Base-by-base conservation (phyloP, 2,797 vertebrate genomes). In the Perodicticus potto region DNA sequence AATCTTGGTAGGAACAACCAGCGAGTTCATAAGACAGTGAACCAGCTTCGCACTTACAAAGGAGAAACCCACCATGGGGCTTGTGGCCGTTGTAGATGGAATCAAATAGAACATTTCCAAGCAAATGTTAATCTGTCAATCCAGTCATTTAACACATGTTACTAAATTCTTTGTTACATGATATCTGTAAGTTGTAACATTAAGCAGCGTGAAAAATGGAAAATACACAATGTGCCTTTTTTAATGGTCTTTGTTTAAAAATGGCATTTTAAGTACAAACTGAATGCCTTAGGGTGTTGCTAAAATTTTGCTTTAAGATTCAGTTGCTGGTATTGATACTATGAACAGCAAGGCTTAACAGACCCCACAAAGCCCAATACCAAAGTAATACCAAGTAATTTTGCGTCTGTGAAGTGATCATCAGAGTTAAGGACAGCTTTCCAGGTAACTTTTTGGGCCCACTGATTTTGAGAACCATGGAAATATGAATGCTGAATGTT, bases 381-480 rank as follows among this genome's bases (percentile, higher is more conserved):
- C 45, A 40, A 40, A 40, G 40, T 40, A 40, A 40, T 40, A 40
- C 40, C 40, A 10, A 61, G 23, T 81, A 67, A 78, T 34, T 45
- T 45, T 59, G 45, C 22, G 25, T 80, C n/a, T 49, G 23, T 74
- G 80, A 89, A 93, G n/a, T 77, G 77, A n/a, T 90, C 61, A 40
- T 9, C 45, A 87, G 32, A 76, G 20, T 81, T 70, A 63, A 77
- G 16, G 67, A 73, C 7, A 76, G 49, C 13, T 87, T 67, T 0
- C 10, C 23, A 53, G 45, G 45, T 93, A 20, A 57, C 20, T 90
- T 90, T 92, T 87, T 57, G 90, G 43, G 53, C 8, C 93, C 22
- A 55, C 7, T 92, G 34, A 59, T 72, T 96, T 85, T 86, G 37
- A 96, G 49, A 95, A 53, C 19, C 14, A n/a, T 49, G 32, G 13